These are phyloP conservation scores for Mylabris sibirica DNA, from an alignment of 2,888 invertebrate species.

Conservation along the genomic window DNA sequence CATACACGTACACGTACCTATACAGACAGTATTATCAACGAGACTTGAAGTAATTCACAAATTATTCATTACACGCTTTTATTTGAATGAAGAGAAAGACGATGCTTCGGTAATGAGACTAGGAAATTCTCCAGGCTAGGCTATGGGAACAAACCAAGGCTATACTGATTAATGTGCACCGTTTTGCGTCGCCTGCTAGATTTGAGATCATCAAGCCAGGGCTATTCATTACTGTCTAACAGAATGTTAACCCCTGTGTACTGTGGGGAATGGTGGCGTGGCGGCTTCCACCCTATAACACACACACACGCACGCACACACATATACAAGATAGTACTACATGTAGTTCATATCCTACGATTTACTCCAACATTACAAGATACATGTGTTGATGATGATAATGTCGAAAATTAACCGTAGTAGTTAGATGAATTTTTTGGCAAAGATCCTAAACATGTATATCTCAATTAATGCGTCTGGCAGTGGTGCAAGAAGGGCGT, in stretches of 20 bases:
- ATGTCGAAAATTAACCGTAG: slow-evolving; percentile 23
- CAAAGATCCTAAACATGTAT: slow-evolving; percentile 41
- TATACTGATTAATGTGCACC: slow-evolving; percentile 54
- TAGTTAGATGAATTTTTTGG: slow-evolving; percentile 26
- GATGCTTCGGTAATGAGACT: slow-evolving; percentile 53
- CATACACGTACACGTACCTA: slow-evolving; percentile 24
- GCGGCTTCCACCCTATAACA: slow-evolving; percentile 29
- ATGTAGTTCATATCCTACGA: slow-evolving; percentile 33
- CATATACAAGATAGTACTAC: too few species aligned
- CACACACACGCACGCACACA: too few species aligned
- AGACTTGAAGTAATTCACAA: slow-evolving; percentile 37
- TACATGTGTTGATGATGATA: slow-evolving; percentile 41
- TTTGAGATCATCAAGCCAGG: slow-evolving; percentile 54
- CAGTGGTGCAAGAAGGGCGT: slow-evolving; percentile 36
- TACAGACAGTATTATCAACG: slow-evolving; percentile 31
- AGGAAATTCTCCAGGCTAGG: slow-evolving; percentile 41
- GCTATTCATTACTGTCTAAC: slow-evolving; percentile 57
- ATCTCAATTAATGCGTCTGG: slow-evolving; percentile 45
- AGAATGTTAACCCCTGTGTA: slow-evolving; percentile 41
- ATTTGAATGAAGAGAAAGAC: slow-evolving; percentile 43
- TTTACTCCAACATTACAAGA: slow-evolving; percentile 42
- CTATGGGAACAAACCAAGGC: slow-evolving; percentile 45
- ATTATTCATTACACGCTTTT: slow-evolving; percentile 50
- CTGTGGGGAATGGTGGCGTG: slow-evolving; percentile 39
- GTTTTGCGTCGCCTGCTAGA: slow-evolving; percentile 56